Conservation (phyloP, 2,113 vertebrate species). For the Gambusia affinis region DNA sequence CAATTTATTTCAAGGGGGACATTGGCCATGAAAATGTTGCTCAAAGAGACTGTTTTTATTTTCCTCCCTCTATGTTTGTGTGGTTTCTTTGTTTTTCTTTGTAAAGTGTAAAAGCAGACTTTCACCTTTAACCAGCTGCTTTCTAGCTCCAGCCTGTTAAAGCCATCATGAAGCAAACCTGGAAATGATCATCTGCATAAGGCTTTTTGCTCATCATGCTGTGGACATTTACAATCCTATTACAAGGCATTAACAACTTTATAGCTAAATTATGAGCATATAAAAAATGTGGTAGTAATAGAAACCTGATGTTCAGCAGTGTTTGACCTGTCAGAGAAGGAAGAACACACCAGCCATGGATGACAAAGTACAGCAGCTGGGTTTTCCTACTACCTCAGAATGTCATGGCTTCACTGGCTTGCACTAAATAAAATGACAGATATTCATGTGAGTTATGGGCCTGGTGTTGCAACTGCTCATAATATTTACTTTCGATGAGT, state of each 20-base stretch:
- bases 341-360: conserved; percentile 15
- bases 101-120: conserved; percentile 52
- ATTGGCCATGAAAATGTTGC: conserved; percentile 16
- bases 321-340: conserved; percentile 36
- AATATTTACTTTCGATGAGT: neutral
- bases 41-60: conserved; percentile 10
- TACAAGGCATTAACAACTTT: conserved; percentile 40
- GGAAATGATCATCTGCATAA: conserved; percentile 16
- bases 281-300: conserved; percentile 30
- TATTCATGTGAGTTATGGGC: conserved; percentile 21
- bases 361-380: conserved; percentile 56
- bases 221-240: conserved; percentile 43
- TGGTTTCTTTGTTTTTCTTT: conserved; percentile 31
- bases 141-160: conserved; percentile 50
- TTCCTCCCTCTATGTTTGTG: conserved; percentile 18
- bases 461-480: conserved; percentile 1
- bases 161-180: conserved; percentile 41
- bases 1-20: conserved; percentile 23
- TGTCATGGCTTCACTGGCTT: conserved; percentile 17
- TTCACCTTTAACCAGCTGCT: conserved; percentile 38
- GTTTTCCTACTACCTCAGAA: conserved; percentile 19
- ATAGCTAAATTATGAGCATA: conserved; percentile 22
- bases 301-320: conserved; percentile 11
- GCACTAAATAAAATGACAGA: conserved; percentile 7
- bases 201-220: conserved; percentile 15